Conservation (phyloP, 2,888 invertebrate species). For the Imbricaverruca yamaguchii region DNA sequence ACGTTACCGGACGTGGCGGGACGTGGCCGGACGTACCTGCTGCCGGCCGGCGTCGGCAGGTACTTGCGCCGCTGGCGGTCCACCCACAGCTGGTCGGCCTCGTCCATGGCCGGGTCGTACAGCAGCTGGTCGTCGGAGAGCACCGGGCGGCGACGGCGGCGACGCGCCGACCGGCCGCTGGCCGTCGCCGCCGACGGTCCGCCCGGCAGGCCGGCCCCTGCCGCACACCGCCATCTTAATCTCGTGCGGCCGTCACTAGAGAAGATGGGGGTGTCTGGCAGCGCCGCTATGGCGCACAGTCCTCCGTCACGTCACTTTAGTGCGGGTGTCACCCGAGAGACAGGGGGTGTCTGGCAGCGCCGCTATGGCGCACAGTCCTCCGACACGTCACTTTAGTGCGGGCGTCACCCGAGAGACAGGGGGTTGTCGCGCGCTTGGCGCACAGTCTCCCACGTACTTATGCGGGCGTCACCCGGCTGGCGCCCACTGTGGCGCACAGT, state of each 20-base stretch:
- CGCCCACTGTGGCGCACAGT: too few species aligned
- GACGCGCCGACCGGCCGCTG: neutral
- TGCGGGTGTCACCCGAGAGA: too few species aligned
- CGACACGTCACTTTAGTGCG: too few species aligned
- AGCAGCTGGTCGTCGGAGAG: slow-evolving; percentile 43
- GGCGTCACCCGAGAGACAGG: too few species aligned
- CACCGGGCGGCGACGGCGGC: slow-evolving; percentile 30
- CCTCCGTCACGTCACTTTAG: too few species aligned
- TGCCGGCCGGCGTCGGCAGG: slow-evolving; percentile 30
- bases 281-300: too few species aligned
- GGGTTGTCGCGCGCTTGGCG: too few species aligned
- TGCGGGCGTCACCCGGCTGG: too few species aligned
- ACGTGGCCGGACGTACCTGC: neutral
- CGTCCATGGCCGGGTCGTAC: slow-evolving; percentile 51
- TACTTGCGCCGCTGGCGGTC: slow-evolving; percentile 42
- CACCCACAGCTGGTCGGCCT: slow-evolving; percentile 50
- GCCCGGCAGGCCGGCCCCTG: neutral
- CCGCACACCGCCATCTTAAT: slow-evolving; percentile 25
- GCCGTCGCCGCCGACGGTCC: neutral
- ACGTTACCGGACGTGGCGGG: neutral
- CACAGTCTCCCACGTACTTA: too few species aligned
- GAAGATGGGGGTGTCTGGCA: too few species aligned
- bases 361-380: too few species aligned
- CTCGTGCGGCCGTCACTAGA: neutral
- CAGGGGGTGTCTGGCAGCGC: too few species aligned